Conservation (phyloP, 1,140 invertebrate species). For the Cataglyphis hispanica region DNA sequence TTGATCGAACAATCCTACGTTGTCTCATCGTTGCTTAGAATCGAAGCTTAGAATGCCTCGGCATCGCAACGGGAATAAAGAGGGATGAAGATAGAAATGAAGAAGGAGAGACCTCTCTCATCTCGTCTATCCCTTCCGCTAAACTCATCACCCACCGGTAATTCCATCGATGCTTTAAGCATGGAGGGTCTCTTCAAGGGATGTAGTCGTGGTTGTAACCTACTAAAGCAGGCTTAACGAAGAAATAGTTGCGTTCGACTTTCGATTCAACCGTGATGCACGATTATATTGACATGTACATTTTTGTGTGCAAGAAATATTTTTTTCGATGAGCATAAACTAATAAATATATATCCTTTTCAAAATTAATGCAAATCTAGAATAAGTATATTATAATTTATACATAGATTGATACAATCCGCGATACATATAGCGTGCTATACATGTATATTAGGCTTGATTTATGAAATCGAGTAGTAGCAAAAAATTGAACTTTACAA, state of each 20-base stretch:
- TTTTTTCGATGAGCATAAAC: background rate
- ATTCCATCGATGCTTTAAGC: constrained; percentile 83
- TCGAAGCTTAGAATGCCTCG: constrained; percentile 38
- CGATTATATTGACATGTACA: background rate
- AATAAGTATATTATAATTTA: background rate
- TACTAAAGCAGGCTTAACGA: constrained; percentile 56
- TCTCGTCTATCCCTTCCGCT: constrained; percentile 80
- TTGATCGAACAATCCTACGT: constrained; percentile 54
- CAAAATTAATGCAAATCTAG: too few relatives aligned
- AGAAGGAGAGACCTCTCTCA: constrained; percentile 69
- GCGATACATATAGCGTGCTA: background rate
- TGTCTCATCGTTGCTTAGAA: constrained; percentile 46
- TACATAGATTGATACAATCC: too few relatives aligned
- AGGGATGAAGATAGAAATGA: constrained; percentile 42
- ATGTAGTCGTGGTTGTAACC: constrained; percentile 69
- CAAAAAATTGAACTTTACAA: background rate
- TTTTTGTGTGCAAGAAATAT: background rate
- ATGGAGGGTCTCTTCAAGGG: constrained; percentile 76
- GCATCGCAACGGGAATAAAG: constrained; percentile 50
- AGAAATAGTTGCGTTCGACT: constrained; percentile 47
- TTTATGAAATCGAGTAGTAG: background rate
- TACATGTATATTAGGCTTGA: background rate
- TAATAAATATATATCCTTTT: background rate
- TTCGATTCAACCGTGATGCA: background rate
- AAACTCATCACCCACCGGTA: constrained; percentile 83